These are phyloP conservation scores for Hirtodrosophila cameraria DNA, from an alignment of 2,888 invertebrate species.

Conservation along the genomic window DNA sequence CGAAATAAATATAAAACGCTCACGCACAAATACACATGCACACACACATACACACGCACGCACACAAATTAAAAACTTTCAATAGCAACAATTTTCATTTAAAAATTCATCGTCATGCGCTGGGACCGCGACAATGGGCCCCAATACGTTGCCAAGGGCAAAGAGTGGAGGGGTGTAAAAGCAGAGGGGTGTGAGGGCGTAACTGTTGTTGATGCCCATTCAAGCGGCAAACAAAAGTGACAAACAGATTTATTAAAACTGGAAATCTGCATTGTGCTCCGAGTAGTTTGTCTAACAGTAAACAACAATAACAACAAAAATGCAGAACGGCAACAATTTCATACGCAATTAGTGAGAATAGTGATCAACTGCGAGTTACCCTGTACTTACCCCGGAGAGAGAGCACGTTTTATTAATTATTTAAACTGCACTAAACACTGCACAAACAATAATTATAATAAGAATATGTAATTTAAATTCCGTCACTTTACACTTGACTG, in stretches of 20 bases:
- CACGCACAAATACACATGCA: constrained; percentile 41
- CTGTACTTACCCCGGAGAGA: too few relatives aligned
- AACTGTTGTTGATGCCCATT: constrained; percentile 58
- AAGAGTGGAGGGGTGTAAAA: not conserved
- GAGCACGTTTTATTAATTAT: too few relatives aligned
- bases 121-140: constrained; percentile 52
- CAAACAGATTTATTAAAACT: constrained; percentile 78
- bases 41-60: constrained; percentile 51
- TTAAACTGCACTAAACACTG: too few relatives aligned
- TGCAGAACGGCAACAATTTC: constrained; percentile 15
- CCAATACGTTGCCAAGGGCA: constrained; percentile 13
- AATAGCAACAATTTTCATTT: constrained; percentile 81
- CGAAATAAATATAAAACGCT: constrained; percentile 70
- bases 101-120: constrained; percentile 76
- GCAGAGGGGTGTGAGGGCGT: not conserved
- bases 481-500: too few relatives aligned
- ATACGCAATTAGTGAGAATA: not conserved
- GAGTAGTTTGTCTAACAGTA: constrained; percentile 55
- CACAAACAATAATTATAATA: too few relatives aligned
- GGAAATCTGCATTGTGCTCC: constrained; percentile 63
- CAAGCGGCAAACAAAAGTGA: constrained; percentile 61
- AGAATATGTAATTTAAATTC: too few relatives aligned
- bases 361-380: not conserved
- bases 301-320: constrained; percentile 14
- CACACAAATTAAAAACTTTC: constrained; percentile 80